These are phyloP conservation scores for Cepphus grylle DNA, from an alignment of 2,113 vertebrate genomes.

Conservation along the genomic window DNA sequence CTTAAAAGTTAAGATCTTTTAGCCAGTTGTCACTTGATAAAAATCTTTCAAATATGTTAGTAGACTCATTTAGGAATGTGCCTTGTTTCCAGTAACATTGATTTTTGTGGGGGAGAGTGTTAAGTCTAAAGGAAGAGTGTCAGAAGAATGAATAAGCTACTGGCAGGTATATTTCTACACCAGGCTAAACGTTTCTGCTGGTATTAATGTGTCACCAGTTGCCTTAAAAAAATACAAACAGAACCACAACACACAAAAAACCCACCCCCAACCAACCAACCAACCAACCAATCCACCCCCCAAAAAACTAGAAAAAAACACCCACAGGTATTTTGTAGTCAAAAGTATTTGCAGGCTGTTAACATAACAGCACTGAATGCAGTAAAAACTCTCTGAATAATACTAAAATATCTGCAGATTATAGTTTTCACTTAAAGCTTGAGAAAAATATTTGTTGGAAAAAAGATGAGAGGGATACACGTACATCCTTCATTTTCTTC, in stretches of 20 bases:
- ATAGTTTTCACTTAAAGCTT: neutral
- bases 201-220: neutral
- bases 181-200: neutral
- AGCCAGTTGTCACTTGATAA: neutral
- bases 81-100: neutral
- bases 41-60: neutral
- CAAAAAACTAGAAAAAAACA: neutral
- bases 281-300: neutral
- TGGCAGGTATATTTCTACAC: neutral
- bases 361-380: neutral
- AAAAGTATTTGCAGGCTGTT: neutral
- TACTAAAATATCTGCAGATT: neutral
- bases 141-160: neutral
- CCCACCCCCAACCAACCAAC: rapidly evolving
- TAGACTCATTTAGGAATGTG: neutral
- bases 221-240: neutral
- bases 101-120: neutral
- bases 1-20: neutral
- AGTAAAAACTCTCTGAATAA: neutral
- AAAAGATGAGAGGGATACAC: neutral
- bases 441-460: neutral
- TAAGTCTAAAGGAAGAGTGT: neutral
- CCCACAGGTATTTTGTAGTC: neutral
- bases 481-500: neutral
- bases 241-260: neutral